Conservation (phyloP, 2,888 invertebrate species). For the Nemurella pictetii region DNA sequence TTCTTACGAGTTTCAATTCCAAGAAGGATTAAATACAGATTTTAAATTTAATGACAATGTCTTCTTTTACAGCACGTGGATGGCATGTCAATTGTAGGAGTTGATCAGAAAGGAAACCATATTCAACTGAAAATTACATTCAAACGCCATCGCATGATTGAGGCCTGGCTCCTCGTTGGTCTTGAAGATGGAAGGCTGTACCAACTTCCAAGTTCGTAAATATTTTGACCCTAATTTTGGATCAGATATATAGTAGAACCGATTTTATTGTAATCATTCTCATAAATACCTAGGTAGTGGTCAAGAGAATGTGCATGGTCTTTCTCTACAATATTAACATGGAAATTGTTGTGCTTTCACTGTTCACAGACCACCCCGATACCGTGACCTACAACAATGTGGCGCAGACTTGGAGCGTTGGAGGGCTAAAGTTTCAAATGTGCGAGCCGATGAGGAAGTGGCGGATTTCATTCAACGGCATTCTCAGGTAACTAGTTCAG, state of each 20-base stretch:
- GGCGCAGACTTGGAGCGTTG: conserved; percentile 60
- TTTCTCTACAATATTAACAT: too few relatives aligned
- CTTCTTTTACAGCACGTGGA: conserved; percentile 21
- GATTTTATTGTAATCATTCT: neutral
- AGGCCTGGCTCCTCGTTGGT: conserved; percentile 59
- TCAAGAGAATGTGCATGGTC: too few relatives aligned
- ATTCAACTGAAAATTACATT: conserved; percentile 60
- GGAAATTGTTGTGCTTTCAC: conserved; percentile 10
- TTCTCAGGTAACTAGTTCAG: conserved; percentile 52
- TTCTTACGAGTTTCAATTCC: too few relatives aligned
- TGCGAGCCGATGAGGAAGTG: conserved; percentile 63
- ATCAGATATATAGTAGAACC: too few relatives aligned
- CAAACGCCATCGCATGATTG: conserved; percentile 56
- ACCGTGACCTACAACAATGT: conserved; percentile 53
- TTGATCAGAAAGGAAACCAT: conserved; percentile 60
- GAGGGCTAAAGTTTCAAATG: conserved; percentile 63
- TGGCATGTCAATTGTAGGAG: conserved; percentile 53
- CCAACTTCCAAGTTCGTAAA: conserved; percentile 53
- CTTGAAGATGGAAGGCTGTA: conserved; percentile 53
- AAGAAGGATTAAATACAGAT: too few relatives aligned
- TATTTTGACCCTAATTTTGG: too few relatives aligned
- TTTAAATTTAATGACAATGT: neutral
- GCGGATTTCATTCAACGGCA: conserved; percentile 70
- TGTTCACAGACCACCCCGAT: conserved; percentile 58
- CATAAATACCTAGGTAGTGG: too few relatives aligned